These are phyloP conservation scores for Dryomyza anilis DNA, from an alignment of 2,888 invertebrate genomes.

Conservation along the genomic window DNA sequence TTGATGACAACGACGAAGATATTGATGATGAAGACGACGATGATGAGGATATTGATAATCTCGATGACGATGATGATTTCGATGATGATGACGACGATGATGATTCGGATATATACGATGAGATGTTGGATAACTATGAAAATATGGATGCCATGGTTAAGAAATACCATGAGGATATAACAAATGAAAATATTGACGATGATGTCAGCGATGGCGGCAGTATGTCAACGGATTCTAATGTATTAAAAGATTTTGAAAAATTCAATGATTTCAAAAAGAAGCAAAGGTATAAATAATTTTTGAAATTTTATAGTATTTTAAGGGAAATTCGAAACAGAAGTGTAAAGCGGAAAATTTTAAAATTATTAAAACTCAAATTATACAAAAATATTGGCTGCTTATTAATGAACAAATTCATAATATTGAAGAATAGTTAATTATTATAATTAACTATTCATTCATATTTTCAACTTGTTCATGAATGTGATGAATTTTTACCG, in stretches of 20 bases:
- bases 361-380: background rate
- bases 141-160: conserved; percentile 22
- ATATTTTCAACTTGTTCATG: no score
- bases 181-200: conserved; percentile 28
- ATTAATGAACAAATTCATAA: background rate
- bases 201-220: conserved; percentile 30
- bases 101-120: conserved; percentile 21
- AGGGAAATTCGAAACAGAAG: no score
- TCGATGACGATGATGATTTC: conserved; percentile 21
- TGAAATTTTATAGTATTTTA: no score
- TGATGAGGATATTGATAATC: conserved; percentile 29
- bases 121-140: conserved; percentile 30
- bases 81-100: conserved; percentile 20
- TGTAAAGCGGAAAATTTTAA: conserved; percentile 23
- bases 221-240: conserved; percentile 45
- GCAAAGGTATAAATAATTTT: conserved; percentile 28
- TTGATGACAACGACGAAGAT: conserved; percentile 33
- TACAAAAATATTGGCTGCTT: no score
- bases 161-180: conserved; percentile 16
- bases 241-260: conserved; percentile 51
- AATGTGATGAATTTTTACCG: no score
- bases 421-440: background rate
- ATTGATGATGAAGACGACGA: conserved; percentile 28
- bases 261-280: conserved; percentile 46
- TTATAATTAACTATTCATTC: no score